Base-by-base conservation (phyloP, 2,113 vertebrate species). In the Antechinus flavipes region DNA sequence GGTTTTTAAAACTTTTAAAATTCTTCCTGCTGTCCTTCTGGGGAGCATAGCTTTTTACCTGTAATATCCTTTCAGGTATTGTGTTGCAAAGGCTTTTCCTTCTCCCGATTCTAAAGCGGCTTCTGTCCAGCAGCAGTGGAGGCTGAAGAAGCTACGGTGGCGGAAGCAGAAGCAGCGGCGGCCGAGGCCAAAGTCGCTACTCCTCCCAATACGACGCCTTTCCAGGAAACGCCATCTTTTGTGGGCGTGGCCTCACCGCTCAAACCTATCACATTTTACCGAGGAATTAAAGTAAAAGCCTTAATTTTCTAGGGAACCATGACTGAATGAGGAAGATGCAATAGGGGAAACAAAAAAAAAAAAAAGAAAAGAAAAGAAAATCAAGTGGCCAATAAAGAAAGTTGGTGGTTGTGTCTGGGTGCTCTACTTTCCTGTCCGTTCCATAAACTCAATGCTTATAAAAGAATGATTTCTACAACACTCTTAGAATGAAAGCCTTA, bases 141-240 rank as follows among this genome's bases (percentile, higher is more conserved):
- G 6, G 68, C 68, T 68, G 61, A 68, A 35, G 61, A 35, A 16
- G 16, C 68, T 3, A n/a, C n/a, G 35, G 61, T 3, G 30, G 35
- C 61, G 61, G 12, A 14, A 19, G 35, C 30, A 16, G 61, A 1
- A 19, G 4, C 61, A 3, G 61, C 12, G 6, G 35, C 16, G 1
- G 35, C n/a, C 0, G 1, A 2, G 23, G n/a, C 14, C 14, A 68
- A 76, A 1, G 14, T n/a, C 12, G n/a, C 68, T 23, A 8, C 1
- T 84, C 68, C n/a, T 42, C 68, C 68, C 68, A 42, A 22, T 2
- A 22, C n/a, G 6, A 42, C 68, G 68, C 68, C n/a, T 84, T 84
- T 84, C 68, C 68, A 19, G 68, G n/a, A 84, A 42, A 42, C n/a
- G 68, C 6, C 68, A 84, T 84, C n/a, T 84, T 42, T 22, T 22